Conservation (phyloP, 2,113 vertebrate genomes). For the Danio rerio region DNA sequence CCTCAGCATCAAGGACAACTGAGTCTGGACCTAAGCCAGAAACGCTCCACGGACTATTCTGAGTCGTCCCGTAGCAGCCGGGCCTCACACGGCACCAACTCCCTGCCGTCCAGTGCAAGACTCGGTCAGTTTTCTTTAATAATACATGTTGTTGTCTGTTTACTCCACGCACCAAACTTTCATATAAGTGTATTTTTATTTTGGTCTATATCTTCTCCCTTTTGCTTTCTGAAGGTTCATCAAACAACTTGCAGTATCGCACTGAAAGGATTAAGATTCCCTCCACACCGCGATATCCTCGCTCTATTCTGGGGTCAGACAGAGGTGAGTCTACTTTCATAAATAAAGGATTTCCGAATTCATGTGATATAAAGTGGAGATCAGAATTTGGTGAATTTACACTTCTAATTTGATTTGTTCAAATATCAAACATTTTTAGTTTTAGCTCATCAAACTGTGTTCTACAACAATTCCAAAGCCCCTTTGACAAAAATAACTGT, state of each 20-base stretch:
- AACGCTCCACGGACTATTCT: slow-evolving; percentile 82
- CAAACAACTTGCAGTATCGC: slow-evolving; percentile 91
- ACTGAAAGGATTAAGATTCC: slow-evolving; percentile 97
- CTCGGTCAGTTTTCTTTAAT: slow-evolving; percentile 81
- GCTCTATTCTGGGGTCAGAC: slow-evolving; percentile 91
- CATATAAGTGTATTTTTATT: not conserved
- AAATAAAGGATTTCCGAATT: no score
- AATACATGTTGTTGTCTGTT: not conserved
- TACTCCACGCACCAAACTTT: not conserved
- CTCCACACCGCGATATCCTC: slow-evolving; percentile 90
- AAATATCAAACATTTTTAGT: no score
- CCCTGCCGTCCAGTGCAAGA: slow-evolving; percentile 90
- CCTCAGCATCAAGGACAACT: slow-evolving; percentile 92
- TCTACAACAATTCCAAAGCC: no score
- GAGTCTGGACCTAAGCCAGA: slow-evolving; percentile 94
- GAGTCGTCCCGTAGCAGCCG: slow-evolving; percentile 85
- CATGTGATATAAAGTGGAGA: no score
- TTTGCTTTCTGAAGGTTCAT: slow-evolving; percentile 80
- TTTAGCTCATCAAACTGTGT: no score
- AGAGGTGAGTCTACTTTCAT: slow-evolving; percentile 91
- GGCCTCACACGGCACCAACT: slow-evolving; percentile 92
- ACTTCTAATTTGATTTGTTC: no score
- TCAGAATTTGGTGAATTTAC: no score
- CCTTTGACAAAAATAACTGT: no score
- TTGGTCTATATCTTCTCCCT: not conserved